These are phyloP conservation scores for Gasterosteus aculeatus DNA, from an alignment of 2,113 vertebrate genomes.

Conservation along the genomic window DNA sequence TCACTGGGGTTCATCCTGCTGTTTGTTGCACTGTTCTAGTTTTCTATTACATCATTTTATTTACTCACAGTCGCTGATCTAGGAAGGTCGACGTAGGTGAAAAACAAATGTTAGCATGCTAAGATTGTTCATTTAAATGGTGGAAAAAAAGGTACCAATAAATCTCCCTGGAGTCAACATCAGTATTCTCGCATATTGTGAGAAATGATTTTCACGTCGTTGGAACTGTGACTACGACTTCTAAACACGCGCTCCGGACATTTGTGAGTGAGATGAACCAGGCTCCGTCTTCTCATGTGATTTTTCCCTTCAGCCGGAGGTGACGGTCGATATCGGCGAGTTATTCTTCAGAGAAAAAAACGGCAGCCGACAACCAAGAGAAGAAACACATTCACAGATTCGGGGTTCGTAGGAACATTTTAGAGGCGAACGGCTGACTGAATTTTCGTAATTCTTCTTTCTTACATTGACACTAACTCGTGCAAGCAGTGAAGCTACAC, in stretches of 20 bases:
- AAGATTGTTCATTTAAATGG: background rate
- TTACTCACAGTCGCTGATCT: background rate
- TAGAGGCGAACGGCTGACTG: background rate
- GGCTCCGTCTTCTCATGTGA: background rate
- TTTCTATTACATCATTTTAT: background rate
- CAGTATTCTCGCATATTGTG: background rate
- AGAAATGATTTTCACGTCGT: background rate
- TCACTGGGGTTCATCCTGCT: background rate
- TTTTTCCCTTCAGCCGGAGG: constrained; percentile 6
- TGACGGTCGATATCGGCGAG: background rate
- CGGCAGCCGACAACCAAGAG: constrained; percentile 22
- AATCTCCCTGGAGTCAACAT: background rate
- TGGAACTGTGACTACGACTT: background rate
- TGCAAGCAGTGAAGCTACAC: background rate
- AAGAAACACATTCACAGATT: constrained; percentile 7
- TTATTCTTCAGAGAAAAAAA: constrained; percentile 31
- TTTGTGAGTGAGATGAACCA: constrained; percentile 1
- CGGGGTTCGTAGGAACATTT: background rate
- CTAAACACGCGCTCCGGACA: no score
- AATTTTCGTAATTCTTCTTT: constrained; percentile 4
- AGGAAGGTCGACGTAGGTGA: background rate
- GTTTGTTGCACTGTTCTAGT: background rate
- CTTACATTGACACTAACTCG: background rate
- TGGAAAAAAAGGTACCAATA: background rate
- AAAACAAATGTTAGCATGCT: background rate